phyloP scores from a whole-genome alignment of 2,888 invertebrate species.

The Pantelozetes paolii region DNA sequence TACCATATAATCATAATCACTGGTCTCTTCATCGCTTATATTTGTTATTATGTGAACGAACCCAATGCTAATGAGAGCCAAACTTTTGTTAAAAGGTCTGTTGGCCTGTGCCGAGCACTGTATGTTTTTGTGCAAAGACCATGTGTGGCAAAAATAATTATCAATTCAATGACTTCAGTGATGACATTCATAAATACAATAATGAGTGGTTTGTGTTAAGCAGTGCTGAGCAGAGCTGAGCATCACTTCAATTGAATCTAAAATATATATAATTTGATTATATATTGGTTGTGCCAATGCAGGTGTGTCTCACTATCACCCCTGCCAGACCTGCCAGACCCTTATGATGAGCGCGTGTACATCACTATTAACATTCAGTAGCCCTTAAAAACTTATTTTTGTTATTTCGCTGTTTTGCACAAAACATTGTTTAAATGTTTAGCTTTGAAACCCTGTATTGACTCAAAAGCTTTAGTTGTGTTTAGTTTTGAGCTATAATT shows the following conservation, averaged over 20 bases:
- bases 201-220: constrained; percentile 18
- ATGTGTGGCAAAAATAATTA: constrained; percentile 35
- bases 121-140: background rate
- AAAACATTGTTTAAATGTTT: constrained; percentile 28
- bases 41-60: constrained; percentile 29
- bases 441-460: background rate
- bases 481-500: constrained; percentile 4
- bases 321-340: background rate
- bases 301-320: constrained; percentile 12
- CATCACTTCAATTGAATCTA: constrained; percentile 24
- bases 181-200: constrained; percentile 30
- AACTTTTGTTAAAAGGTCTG: background rate
- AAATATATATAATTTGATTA: constrained; percentile 19
- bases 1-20: constrained; percentile 22
- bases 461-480: constrained; percentile 11
- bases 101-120: background rate
- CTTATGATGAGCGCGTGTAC: constrained; percentile 23
- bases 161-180: constrained; percentile 20
- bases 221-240: background rate
- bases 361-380: constrained; percentile 7
- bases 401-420: constrained; percentile 22
- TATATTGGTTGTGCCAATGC: constrained; percentile 13
- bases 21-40: constrained; percentile 13
- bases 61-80: constrained; percentile 25
- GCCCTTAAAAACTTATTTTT: background rate